Base-by-base conservation (phyloP, 2,888 invertebrate species). In the Tachina fera region DNA sequence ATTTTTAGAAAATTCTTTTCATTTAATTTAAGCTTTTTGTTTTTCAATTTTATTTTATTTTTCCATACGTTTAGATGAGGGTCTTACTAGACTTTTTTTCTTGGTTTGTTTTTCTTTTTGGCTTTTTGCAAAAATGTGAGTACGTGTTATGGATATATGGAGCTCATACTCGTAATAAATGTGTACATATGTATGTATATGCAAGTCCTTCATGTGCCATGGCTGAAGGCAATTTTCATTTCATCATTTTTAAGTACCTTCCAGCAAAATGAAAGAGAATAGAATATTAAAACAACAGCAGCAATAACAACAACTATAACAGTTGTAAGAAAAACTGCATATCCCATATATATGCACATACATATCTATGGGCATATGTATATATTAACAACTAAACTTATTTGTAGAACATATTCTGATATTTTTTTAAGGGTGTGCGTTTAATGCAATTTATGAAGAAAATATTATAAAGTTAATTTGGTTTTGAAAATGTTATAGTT, bases 151-250 rank as follows among this genome's bases (percentile, higher is more conserved):
- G 56, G 79, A 80, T 80, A 80, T 72, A 77, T 79, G 72, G 75
- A 78, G 75, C 67, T 75, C 61, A 80, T 67, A 80, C 67, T 75
- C 61, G 76, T 67, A 80, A 76, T 75, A 81, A 58, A 68, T 47
- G 79, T 78, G 16, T 41, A n/a, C n/a, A n/a, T n/a, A n/a, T n/a
- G n/a, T n/a, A n/a, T n/a, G n/a, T n/a, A 82, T 78, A 39, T 67
- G 49, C 39, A 77, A 81, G 85, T 86, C 76, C 85, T 81, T 53
- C 56, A 67, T 86, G 76, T 83, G 83, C 79, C 86, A 78, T 83
- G 79, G 83, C 86, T 80, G 31, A 72, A 83, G 86, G 83, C 86
- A 86, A 76, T 83, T 86, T 86, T 86, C 82, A 86, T 86, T 86
- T 86, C 86, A 86, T 86, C 82, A 83, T 86, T 82, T 70, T 79